These are phyloP conservation scores for Onychostoma macrolepis DNA, from an alignment of 2,113 vertebrate genomes.

Conservation along the genomic window DNA sequence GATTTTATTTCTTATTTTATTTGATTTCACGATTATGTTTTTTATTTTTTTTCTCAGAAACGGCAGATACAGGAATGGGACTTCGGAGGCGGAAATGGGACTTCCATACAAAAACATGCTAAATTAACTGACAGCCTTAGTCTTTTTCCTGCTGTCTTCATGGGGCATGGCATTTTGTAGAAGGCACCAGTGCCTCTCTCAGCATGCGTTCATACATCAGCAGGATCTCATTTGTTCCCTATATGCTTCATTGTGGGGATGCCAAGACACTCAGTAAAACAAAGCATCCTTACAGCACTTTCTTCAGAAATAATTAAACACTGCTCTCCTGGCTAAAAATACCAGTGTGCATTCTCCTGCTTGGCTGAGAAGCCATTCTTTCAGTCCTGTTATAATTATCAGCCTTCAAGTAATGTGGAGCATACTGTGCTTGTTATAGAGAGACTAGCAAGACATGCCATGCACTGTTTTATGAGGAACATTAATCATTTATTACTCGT, in stretches of 20 bases:
- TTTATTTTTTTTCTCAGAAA: neutral
- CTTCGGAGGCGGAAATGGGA: neutral
- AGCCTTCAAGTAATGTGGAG: neutral
- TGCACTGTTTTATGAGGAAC: constrained; percentile 5
- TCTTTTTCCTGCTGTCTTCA: neutral
- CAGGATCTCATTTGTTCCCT: constrained; percentile 25
- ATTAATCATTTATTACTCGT: constrained; percentile 10
- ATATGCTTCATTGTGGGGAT: constrained; percentile 4
- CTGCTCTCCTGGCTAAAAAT: constrained; percentile 28
- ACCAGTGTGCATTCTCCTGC: constrained; percentile 19
- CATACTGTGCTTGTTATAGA: constrained; percentile 11
- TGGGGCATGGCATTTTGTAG: neutral
- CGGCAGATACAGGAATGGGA: too few species aligned
- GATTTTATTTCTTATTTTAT: too few species aligned
- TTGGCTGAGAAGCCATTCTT: neutral
- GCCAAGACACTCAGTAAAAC: constrained; percentile 9
- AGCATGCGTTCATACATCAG: neutral
- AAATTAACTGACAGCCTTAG: neutral
- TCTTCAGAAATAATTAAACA: constrained; percentile 33
- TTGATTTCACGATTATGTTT: too few species aligned
- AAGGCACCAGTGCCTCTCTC: neutral
- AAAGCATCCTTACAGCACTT: constrained; percentile 22
- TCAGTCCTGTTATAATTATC: constrained; percentile 22
- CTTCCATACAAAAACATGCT: neutral
- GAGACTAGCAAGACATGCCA: neutral